Conservation (phyloP, 2,888 invertebrate genomes). For the Lasioglossum morio region DNA sequence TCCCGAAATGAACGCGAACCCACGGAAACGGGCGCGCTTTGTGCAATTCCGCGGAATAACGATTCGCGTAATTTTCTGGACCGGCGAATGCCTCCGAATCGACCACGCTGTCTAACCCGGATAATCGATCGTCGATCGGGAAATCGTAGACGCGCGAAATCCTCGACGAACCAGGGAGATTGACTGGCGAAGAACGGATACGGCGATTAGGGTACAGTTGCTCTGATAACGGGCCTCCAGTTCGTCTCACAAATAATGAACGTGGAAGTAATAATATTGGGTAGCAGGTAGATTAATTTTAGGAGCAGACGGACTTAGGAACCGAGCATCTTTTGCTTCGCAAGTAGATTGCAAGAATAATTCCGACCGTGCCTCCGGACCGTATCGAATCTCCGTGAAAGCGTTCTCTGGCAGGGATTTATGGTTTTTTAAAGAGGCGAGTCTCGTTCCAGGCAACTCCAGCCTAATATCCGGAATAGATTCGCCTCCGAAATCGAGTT, state of each 20-base stretch:
- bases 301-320: too few species aligned
- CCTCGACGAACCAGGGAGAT: not conserved
- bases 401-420: not conserved
- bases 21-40: not conserved
- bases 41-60: slow-evolving; percentile 16
- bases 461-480: not conserved
- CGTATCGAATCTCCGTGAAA: not conserved
- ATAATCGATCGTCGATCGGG: not conserved
- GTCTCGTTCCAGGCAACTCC: not conserved
- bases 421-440: not conserved
- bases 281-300: too few species aligned
- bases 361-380: not conserved
- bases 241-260: not conserved
- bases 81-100: slow-evolving; percentile 16
- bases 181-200: not conserved
- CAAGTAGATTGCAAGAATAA: not conserved
- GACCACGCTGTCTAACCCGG: not conserved
- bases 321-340: not conserved
- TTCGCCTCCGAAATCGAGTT: not conserved
- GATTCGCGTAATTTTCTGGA: not conserved
- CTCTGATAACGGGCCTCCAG: not conserved
- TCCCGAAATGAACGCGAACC: slow-evolving; percentile 13
- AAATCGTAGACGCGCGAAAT: not conserved
- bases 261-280: too few species aligned
- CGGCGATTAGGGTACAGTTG: not conserved